Conservation (phyloP, 2,888 invertebrate species). For the Congeria kusceri region DNA sequence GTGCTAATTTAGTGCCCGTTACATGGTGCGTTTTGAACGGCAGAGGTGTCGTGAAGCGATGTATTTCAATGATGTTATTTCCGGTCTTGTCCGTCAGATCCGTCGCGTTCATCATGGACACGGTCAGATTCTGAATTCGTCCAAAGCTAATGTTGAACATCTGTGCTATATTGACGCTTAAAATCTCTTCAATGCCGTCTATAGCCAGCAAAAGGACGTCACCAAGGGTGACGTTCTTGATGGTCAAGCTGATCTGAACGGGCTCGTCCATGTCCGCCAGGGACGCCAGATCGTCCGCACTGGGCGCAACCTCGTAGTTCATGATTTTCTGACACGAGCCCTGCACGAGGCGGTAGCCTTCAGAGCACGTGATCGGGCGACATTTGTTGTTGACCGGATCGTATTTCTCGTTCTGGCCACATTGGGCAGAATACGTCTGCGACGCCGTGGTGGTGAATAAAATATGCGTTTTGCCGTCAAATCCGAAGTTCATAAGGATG, state of each 20-base stretch:
- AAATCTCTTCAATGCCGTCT: constrained; percentile 39
- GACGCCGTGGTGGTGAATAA: constrained; percentile 69
- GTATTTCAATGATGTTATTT: constrained; percentile 40
- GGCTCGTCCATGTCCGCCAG: constrained; percentile 55
- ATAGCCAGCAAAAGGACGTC: constrained; percentile 50
- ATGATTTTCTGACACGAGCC: constrained; percentile 53
- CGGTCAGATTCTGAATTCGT: constrained; percentile 67
- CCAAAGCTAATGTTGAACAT: constrained; percentile 66
- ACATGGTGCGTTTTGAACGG: constrained; percentile 3
- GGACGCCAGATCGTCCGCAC: constrained; percentile 36
- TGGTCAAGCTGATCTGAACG: constrained; percentile 60
- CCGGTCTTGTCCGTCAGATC: constrained; percentile 20
- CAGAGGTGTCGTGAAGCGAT: constrained; percentile 35
- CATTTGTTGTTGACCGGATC: constrained; percentile 67
- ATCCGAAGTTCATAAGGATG: constrained; percentile 81
- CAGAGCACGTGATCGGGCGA: constrained; percentile 63
- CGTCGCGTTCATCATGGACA: constrained; percentile 47
- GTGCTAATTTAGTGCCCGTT: neutral
- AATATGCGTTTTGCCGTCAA: constrained; percentile 79
- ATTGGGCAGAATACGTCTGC: constrained; percentile 36
- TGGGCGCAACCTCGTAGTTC: constrained; percentile 23
- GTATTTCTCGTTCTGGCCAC: constrained; percentile 66
- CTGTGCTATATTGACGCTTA: constrained; percentile 52
- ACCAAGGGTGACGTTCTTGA: constrained; percentile 64
- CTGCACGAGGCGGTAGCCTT: constrained; percentile 61